These are phyloP conservation scores for Drosophila serrata DNA, from an alignment of 1,140 invertebrate species.

Conservation along the genomic window DNA sequence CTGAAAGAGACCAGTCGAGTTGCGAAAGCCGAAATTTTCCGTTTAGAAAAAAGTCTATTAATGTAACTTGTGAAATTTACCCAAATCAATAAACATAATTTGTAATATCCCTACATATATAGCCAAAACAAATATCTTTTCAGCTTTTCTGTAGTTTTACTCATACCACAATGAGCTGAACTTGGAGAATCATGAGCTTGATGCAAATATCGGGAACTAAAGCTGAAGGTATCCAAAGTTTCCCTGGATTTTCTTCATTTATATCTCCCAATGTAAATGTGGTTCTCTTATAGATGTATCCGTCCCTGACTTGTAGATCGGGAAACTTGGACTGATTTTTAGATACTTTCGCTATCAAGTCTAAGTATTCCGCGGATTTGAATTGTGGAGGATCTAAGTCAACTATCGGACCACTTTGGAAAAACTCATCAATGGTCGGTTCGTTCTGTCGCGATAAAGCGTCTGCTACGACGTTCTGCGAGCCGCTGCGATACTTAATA, in stretches of 20 bases:
- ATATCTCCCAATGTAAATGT: too few species aligned
- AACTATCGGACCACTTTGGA: neutral
- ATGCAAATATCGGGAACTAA: neutral
- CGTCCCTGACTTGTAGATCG: too few species aligned
- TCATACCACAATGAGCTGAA: neutral
- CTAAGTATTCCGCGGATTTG: neutral
- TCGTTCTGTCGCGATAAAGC: neutral
- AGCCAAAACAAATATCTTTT: neutral
- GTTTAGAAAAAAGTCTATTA: too few species aligned
- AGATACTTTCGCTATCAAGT: neutral
- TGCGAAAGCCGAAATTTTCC: too few species aligned
- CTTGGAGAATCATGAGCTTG: neutral
- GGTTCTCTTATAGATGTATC: too few species aligned
- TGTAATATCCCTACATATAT: too few species aligned
- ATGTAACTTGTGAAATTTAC: too few species aligned
- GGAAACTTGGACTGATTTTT: too few species aligned
- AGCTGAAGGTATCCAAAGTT: neutral
- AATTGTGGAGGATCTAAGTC: neutral
- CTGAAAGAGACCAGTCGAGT: too few species aligned
- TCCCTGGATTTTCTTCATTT: neutral
- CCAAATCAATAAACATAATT: too few species aligned
- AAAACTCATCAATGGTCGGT: neutral
- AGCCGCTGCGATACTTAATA: neutral
- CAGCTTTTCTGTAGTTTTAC: neutral
- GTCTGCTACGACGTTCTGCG: neutral